Evolutionary conservation across 2,888 invertebrate genomes (phyloP), one percentile per base, ranked within the genome.

Genomic region (Andrena bucephala): DNA sequence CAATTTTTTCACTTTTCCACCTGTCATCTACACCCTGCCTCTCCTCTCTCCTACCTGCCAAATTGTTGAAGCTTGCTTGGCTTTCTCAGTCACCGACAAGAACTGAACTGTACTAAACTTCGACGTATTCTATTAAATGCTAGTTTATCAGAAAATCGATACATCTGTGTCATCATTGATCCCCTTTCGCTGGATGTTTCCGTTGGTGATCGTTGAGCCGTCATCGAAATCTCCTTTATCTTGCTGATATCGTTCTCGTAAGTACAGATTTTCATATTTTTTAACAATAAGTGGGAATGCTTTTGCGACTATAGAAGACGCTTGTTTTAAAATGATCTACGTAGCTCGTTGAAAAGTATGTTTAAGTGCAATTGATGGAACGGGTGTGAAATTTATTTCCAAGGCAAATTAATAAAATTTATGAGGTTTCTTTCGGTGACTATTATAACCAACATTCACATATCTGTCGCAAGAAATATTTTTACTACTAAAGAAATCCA

Each of bases 41-140:
- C 52, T 16, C 27, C 69, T 60, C 63, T 70, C 77, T 84, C 70
- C 7, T 27, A 31, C 33, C 48, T 70, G 42, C 67, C 59, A 36
- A 59, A 70, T 57, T 48, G 70, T 70, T 59, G 48, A 89, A 84
- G 87, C 86, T 91, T 88, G 88, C 89, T 90, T 91, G 86, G 83
- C 91, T 90, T 87, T 86, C 66, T 68, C 80, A 90, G 87, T 86
- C 76, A 36, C 59, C 70, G 60, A 36, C 52, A 84, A 81, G 86
- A 89, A 87, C 84, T 85, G 85, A 89, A 90, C 89, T 91, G 90
- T 92, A 92, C 88, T 90, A 92, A 92, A 91, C 91, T 89, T 90
- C 90, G 89, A 92, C 90, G 87, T 91, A 90, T 90, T 92, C 90
- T 91, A 91, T 93, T 92, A 92, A 92, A 92, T 88, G 90, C 89